Base-by-base conservation (phyloP, 2,113 vertebrate species). In the Apistogramma diplotaenia region DNA sequence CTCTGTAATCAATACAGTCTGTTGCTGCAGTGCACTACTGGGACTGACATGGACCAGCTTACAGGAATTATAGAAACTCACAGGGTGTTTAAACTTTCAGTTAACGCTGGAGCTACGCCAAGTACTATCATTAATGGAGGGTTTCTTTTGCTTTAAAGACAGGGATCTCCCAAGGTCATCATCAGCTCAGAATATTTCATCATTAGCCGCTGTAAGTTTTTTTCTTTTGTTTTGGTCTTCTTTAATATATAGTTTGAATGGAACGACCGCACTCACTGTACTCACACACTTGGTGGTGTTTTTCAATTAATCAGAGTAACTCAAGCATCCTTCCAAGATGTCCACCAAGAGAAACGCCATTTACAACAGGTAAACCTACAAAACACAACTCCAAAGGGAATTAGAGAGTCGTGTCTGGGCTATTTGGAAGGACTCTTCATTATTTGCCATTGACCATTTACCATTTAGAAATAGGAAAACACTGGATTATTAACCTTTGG, bases 81-180 rank as follows among this genome's bases (percentile, higher is more conserved):
- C 18, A 75, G 37, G 35, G 61, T 35, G 55, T 85, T 79, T 25
- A 51, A 84, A 67, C 54, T 71, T 31, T 74, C 62, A 46, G 18
- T 25, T 37, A 62, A 77, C 56, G 35, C 19, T 67, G 27, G 13
- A 70, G 56, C 43, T 10, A 19, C 35, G 65, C 19, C 78, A 61
- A 54, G 43, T 78, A 33, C 9, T 18, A 8, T 37, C n/a, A 72
- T 85, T 60, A 43, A 79, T 71, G 58, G 35, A 62, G 23, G 55
- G 25, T 54, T 82, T 82, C 12, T 61, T 35, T 37, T 37, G 3
- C 27, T 85, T 89, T 89, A 5, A 73, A 94, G 94, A 93, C 87
- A 91, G 92, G 87, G 12, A 70, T 86, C 37, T 43, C 65, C 78
- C 70, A 1, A 71, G 88, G 83, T 84, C 78, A 21, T 21, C 73